Base-by-base conservation (phyloP, 2,113 vertebrate genomes). In the Etheostoma spectabile region DNA sequence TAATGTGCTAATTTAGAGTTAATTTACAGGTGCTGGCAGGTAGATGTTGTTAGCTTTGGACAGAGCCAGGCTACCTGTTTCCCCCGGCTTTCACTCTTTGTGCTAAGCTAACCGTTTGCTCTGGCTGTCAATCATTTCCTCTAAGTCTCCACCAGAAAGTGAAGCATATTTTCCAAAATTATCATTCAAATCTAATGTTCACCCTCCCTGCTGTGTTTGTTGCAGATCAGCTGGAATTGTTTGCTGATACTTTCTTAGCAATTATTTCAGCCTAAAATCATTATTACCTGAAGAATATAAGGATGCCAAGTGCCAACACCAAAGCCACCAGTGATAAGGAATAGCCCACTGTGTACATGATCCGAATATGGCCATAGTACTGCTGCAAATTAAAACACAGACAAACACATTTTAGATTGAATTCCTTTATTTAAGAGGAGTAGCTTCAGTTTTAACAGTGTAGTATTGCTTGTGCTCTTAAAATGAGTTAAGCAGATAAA, bases 281-380 rank as follows among this genome's bases (percentile, higher is more conserved):
- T 33, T 74, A 22, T 83, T 93, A 99, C 98, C 98, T 98, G 95
- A 99, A 97, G 77, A 95, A 96, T 91, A 99, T 95, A 76, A 99
- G 95, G 73, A 98, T 93, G 49, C 93, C 95, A 69, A 99, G 94
- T 16, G 98, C 98, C 18, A 99, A 93, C 18, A 98, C 93, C 86
- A 99, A 89, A 0, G 97, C 95, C 0, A 94, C 97, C 77, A 99
- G 94, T 0, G 98, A 99, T 82, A 98, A 91, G 0, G 96, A 97
- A 82, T 99, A 99, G n/a, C 98, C 98, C 73, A 98, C 96, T 0
- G 98, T 99, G 95, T 99, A 99, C 96, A 98, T 97, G 84, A 95
- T 89, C 88, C 93, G 94, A 90, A 97, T 93, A 0, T 97, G 93
- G 67, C 94, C 95, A 49, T 92, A 95, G 66, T 93, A 94, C 61